Evolutionary conservation across 2,797 vertebrate species (phyloP).

Genomic region (Mareca penelope): DNA sequence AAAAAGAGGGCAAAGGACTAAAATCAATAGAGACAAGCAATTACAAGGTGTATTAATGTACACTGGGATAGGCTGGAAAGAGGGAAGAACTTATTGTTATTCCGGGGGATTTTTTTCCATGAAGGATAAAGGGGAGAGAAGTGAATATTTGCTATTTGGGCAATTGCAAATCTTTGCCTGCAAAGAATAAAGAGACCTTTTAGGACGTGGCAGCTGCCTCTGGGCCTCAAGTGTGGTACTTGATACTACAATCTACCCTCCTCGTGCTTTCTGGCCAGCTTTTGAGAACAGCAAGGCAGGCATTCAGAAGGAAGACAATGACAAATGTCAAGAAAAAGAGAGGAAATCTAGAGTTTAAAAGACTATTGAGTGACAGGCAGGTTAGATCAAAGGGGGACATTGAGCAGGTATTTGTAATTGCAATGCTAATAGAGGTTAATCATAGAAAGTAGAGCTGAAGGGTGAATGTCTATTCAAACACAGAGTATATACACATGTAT

Average conservation of each 20-base stretch:
- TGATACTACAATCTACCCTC: conserved; percentile 78
- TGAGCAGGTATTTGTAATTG: conserved; percentile 80
- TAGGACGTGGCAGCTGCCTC: conserved; percentile 76
- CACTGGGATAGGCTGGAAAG: conserved; percentile 30
- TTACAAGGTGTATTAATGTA: conserved; percentile 79
- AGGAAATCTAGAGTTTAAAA: conserved; percentile 77
- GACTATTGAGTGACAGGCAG: conserved; percentile 78
- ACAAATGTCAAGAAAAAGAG: conserved; percentile 77
- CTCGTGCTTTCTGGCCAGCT: conserved; percentile 69
- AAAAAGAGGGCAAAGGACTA: conserved; percentile 76
- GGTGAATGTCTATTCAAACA: background rate
- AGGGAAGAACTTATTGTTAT: conserved; percentile 67
- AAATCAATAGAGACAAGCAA: conserved; percentile 75
- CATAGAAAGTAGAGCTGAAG: conserved; percentile 64
- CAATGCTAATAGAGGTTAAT: conserved; percentile 78
- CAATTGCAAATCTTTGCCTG: conserved; percentile 69
- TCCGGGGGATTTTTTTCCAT: conserved; percentile 22
- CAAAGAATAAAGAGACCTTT: conserved; percentile 82
- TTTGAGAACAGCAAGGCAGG: conserved; percentile 76
- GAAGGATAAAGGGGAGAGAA: conserved; percentile 65
- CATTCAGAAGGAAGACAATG: conserved; percentile 81
- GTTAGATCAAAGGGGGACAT: conserved; percentile 80
- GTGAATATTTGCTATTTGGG: conserved; percentile 69
- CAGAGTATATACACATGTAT: background rate
- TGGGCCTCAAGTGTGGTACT: conserved; percentile 78